Evolutionary conservation across 2,113 vertebrate genomes (phyloP).

Genomic region (Nannobrachium achirus): DNA sequence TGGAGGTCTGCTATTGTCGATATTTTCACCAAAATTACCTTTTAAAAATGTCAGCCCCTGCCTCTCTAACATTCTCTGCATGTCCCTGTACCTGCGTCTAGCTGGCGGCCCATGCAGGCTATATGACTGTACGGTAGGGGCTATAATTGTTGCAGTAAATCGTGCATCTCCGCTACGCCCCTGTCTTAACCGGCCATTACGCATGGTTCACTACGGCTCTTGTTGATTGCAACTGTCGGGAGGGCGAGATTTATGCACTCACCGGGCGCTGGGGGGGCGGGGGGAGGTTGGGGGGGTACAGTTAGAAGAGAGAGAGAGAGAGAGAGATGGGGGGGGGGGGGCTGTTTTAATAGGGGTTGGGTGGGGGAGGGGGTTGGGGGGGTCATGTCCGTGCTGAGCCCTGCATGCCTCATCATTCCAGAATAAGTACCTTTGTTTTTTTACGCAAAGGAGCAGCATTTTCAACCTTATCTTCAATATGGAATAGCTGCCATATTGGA

Average conservation of each 20-base stretch:
- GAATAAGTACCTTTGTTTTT: no score
- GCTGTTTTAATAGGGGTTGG: conserved; percentile 59
- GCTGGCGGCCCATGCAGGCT: conserved; percentile 12
- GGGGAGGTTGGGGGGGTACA: conserved; percentile 31
- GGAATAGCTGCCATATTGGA: no score
- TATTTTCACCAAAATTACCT: no score
- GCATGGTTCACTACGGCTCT: conserved; percentile 77
- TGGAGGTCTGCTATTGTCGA: no score
- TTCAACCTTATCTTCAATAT: no score
- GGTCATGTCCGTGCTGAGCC: no score
- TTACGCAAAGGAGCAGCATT: no score
- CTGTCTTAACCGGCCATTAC: conserved; percentile 78
- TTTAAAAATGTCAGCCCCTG: no score
- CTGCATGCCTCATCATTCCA: neutral
- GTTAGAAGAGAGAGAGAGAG: conserved; percentile 23
- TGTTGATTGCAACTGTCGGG: conserved; percentile 81
- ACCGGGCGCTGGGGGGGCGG: conserved; percentile 40
- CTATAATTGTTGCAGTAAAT: conserved; percentile 83
- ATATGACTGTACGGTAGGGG: conserved; percentile 57
- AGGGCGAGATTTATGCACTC: conserved; percentile 73
- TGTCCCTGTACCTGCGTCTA: conserved; percentile 3
- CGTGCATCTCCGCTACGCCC: conserved; percentile 69
- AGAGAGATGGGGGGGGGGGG: conserved; percentile 23
- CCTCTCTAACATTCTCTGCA: no score
- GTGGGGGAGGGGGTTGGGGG: conserved; percentile 32